These are phyloP conservation scores for Acyrthosiphon pisum DNA, from an alignment of 1,140 invertebrate species.

Conservation along the genomic window DNA sequence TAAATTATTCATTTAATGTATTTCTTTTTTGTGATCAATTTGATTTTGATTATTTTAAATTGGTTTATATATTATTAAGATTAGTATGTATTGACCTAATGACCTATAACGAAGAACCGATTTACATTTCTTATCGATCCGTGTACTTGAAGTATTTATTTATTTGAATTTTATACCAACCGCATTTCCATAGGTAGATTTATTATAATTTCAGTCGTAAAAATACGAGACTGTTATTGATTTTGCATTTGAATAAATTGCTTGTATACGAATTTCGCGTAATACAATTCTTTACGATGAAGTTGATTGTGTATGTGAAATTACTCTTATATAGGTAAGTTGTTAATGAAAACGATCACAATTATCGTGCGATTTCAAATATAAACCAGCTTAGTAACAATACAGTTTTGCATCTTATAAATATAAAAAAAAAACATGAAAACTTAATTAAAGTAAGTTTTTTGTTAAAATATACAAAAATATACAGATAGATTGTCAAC, in stretches of 20 bases:
- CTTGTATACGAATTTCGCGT: neutral
- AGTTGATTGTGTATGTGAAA: neutral
- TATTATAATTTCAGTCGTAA: conserved; percentile 42
- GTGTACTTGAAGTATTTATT: conserved; percentile 29
- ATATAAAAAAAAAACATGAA: neutral
- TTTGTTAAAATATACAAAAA: neutral
- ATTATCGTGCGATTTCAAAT: neutral
- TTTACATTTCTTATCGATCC: conserved; percentile 32
- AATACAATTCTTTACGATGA: neutral
- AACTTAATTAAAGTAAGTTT: neutral
- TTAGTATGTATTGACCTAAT: neutral
- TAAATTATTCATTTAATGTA: neutral
- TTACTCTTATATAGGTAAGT: neutral
- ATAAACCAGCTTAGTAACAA: neutral
- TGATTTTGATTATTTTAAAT: neutral
- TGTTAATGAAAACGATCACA: neutral
- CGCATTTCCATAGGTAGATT: conserved; percentile 29
- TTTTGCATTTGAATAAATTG: conserved; percentile 19
- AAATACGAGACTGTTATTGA: conserved; percentile 36
- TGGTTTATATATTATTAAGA: neutral
- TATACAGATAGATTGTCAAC: neutral
- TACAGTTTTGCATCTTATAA: neutral
- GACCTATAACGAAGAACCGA: neutral
- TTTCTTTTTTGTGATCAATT: neutral
- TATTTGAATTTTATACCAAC: conserved; percentile 36